Evolutionary conservation across 2,797 vertebrate species (phyloP).

Genomic region (Thamnophis elegans): DNA sequence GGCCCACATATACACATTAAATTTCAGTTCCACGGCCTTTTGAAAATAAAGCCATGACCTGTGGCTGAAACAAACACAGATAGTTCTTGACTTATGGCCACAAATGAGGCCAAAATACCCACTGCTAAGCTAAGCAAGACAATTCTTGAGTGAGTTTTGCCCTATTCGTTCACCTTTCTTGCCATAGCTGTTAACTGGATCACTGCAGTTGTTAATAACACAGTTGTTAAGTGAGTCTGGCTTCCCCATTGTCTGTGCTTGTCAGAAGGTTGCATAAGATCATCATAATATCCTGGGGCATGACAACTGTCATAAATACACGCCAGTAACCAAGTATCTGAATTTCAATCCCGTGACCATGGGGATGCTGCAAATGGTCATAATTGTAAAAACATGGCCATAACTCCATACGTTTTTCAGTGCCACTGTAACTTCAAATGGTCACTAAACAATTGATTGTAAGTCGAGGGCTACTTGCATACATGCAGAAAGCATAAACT

Average conservation of each 20-base stretch:
- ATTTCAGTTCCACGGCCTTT: slow-evolving; percentile 54
- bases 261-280: background rate
- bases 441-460: background rate
- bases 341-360: background rate
- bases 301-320: background rate
- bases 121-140: background rate
- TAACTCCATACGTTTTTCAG: background rate
- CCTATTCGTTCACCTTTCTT: background rate
- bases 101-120: background rate
- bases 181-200: background rate
- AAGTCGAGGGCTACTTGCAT: background rate
- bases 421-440: background rate
- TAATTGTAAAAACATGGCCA: background rate
- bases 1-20: slow-evolving; percentile 43
- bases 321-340: background rate
- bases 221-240: background rate
- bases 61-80: slow-evolving; percentile 25
- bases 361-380: background rate
- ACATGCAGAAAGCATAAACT: slow-evolving; percentile 40
- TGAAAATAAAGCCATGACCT: slow-evolving; percentile 46
- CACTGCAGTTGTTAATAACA: background rate
- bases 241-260: background rate
- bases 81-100: background rate
- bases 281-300: background rate
- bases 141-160: background rate